phyloP scores from a whole-genome alignment of 2,797 vertebrate genomes.

The Malacoctenus gilli region DNA sequence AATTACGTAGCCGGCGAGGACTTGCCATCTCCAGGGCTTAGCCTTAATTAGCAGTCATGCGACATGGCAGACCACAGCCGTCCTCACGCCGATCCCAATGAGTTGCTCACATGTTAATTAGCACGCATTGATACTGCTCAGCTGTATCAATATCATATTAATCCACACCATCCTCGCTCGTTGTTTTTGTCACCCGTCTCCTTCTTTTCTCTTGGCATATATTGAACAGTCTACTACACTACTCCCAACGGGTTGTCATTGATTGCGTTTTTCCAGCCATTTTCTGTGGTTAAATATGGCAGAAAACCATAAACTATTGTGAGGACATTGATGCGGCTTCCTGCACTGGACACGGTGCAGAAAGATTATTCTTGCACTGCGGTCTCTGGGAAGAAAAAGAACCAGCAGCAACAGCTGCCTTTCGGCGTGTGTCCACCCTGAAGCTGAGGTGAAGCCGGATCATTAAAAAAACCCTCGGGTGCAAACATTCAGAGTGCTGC shows the following conservation, averaged over 20 bases:
- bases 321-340: constrained; percentile 17
- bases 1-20: constrained; percentile 63
- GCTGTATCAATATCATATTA: constrained; percentile 75
- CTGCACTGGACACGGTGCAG: not conserved
- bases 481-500: not conserved
- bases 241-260: constrained; percentile 50
- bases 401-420: too few species aligned
- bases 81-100: constrained; percentile 57
- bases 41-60: constrained; percentile 75
- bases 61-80: constrained; percentile 53
- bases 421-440: not conserved
- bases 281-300: constrained; percentile 45
- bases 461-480: too few species aligned
- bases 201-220: constrained; percentile 34
- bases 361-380: too few species aligned
- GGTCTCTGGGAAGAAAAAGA: constrained; percentile 7
- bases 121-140: constrained; percentile 66
- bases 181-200: constrained; percentile 16
- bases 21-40: constrained; percentile 70
- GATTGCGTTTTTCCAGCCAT: constrained; percentile 46
- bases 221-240: constrained; percentile 52
- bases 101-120: constrained; percentile 75
- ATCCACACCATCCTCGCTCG: constrained; percentile 36
- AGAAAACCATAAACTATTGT: constrained; percentile 26
- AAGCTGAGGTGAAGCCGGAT: not conserved